Evolutionary conservation across 2,797 vertebrate species (phyloP).

Genomic region (Acanthopagrus latus): DNA sequence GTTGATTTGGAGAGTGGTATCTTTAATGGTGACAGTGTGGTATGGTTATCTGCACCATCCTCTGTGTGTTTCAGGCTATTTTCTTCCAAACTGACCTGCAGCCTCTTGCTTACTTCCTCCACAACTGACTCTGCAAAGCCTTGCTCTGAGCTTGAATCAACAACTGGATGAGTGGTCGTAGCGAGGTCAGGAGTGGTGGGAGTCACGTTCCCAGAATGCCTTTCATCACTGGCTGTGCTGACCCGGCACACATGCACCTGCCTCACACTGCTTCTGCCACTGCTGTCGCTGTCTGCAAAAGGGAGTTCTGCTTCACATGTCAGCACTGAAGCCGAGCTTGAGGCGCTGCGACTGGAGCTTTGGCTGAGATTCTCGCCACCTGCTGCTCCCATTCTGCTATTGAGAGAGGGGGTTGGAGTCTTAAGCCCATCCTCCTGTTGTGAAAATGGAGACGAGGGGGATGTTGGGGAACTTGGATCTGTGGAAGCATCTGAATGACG

Average conservation of each 20-base stretch:
- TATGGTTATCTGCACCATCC: slow-evolving; percentile 1
- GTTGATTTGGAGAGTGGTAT: slow-evolving; percentile 25
- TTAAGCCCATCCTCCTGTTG: slow-evolving; percentile 50
- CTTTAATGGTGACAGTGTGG: slow-evolving; percentile 27
- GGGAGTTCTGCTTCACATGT: slow-evolving; percentile 67
- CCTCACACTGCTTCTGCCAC: slow-evolving; percentile 77
- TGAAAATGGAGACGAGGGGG: slow-evolving; percentile 58
- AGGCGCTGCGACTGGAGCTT: slow-evolving; percentile 59
- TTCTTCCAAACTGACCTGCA: slow-evolving; percentile 77
- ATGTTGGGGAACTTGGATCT: slow-evolving; percentile 17
- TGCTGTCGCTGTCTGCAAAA: slow-evolving; percentile 82
- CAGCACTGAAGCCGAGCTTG: slow-evolving; percentile 60
- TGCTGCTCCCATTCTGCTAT: background rate
- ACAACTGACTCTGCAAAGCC: slow-evolving; percentile 73
- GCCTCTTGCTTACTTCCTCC: slow-evolving; percentile 79
- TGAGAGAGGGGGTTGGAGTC: slow-evolving; percentile 44
- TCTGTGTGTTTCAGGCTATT: slow-evolving; percentile 33
- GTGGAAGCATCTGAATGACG: slow-evolving; percentile 56
- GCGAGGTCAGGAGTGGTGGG: slow-evolving; percentile 34
- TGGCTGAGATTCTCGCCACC: slow-evolving; percentile 19
- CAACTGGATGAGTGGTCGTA: background rate
- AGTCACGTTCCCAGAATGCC: slow-evolving; percentile 60
- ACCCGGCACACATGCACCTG: slow-evolving; percentile 66
- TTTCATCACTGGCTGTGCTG: slow-evolving; percentile 32
- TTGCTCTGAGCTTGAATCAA: slow-evolving; percentile 14